phyloP scores from a whole-genome alignment of 2,888 invertebrate genomes.

The Plusia festucae region DNA sequence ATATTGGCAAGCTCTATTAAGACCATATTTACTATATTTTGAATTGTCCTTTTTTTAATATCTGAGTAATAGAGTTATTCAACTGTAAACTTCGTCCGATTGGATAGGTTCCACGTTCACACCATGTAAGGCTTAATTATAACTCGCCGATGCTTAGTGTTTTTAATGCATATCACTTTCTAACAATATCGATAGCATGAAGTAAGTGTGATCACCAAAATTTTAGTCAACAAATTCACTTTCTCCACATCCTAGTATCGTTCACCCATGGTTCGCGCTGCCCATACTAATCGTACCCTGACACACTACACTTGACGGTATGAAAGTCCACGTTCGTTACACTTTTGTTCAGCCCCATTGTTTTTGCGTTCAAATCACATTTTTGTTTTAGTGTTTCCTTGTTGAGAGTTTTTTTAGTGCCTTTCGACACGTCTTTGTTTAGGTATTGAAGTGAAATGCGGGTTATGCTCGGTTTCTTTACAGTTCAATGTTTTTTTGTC shows the following conservation, averaged over 20 bases:
- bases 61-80: too few species aligned
- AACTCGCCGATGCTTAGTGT: background rate
- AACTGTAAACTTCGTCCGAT: too few species aligned
- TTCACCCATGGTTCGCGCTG: conserved; percentile 71
- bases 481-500: background rate
- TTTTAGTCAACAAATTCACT: conserved; percentile 61
- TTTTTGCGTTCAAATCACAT: conserved; percentile 37
- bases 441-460: conserved; percentile 19
- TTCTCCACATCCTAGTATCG: conserved; percentile 68
- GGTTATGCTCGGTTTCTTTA: conserved; percentile 1
- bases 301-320: conserved; percentile 78
- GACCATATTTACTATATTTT: too few species aligned
- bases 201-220: conserved; percentile 19
- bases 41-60: too few species aligned
- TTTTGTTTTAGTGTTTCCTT: conserved; percentile 25
- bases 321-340: conserved; percentile 71
- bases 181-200: background rate
- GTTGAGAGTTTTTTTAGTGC: conserved; percentile 24
- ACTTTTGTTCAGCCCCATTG: conserved; percentile 44
- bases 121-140: background rate
- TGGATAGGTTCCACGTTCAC: background rate
- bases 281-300: conserved; percentile 76
- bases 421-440: conserved; percentile 43
- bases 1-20: too few species aligned
- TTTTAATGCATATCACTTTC: background rate